Evolutionary conservation across 2,888 invertebrate species (phyloP).

Genomic region (Exephanes ischioxanthus): DNA sequence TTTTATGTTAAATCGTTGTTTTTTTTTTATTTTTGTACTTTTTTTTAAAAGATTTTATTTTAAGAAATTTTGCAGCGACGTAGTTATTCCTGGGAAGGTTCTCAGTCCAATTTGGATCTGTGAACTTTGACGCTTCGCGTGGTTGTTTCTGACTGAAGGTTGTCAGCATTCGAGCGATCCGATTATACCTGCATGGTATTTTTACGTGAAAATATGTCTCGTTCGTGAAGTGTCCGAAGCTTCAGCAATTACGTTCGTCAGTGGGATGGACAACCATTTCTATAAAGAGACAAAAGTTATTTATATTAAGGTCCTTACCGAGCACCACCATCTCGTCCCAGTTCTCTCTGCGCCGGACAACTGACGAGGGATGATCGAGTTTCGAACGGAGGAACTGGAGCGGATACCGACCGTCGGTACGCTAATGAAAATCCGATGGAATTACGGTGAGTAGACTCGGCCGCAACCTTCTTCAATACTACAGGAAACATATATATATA

Average conservation of each 20-base stretch:
- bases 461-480: not conserved
- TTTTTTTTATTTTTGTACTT: too few species aligned
- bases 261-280: conserved; percentile 37
- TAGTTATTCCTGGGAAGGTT: too few species aligned
- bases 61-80: too few species aligned
- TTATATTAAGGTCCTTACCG: conserved; percentile 43
- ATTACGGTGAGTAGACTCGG: conserved; percentile 46
- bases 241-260: conserved; percentile 9
- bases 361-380: conserved; percentile 61
- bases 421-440: conserved; percentile 64
- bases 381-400: conserved; percentile 61
- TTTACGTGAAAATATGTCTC: not conserved
- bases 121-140: not conserved
- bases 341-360: conserved; percentile 38
- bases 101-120: not conserved
- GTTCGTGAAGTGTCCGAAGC: not conserved
- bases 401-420: conserved; percentile 59
- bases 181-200: not conserved
- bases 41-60: too few species aligned
- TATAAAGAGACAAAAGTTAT: conserved; percentile 46
- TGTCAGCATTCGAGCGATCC: not conserved
- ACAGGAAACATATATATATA: not conserved
- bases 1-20: too few species aligned
- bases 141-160: not conserved
- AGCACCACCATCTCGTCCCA: conserved; percentile 19